Evolutionary conservation across 2,113 vertebrate genomes (phyloP).

Genomic region (Acrocephalus arundinaceus): DNA sequence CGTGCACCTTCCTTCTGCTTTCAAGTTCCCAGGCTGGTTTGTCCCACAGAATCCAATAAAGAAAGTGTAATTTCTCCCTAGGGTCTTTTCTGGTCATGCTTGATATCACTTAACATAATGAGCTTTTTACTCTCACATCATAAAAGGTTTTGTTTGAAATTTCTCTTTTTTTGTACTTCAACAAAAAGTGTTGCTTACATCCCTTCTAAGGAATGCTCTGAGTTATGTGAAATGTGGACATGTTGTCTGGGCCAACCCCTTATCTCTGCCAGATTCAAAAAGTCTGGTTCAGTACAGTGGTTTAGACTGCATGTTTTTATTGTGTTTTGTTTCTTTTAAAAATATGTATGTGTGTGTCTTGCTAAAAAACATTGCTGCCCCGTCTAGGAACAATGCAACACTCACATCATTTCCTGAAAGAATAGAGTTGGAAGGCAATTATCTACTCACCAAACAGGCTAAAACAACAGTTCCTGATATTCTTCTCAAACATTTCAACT

Average conservation of each 20-base stretch:
- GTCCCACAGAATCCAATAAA: constrained; percentile 54
- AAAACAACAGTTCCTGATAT: constrained; percentile 84
- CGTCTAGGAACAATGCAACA: constrained; percentile 70
- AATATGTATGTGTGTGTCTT: constrained; percentile 47
- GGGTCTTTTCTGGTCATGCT: constrained; percentile 61
- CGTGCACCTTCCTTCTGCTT: not conserved
- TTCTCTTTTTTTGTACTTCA: constrained; percentile 39
- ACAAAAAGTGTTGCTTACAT: constrained; percentile 70
- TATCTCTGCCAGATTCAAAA: constrained; percentile 71
- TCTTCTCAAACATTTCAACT: constrained; percentile 83
- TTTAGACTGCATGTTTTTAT: constrained; percentile 48
- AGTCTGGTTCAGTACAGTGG: constrained; percentile 63
- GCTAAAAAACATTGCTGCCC: constrained; percentile 63
- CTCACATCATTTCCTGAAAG: constrained; percentile 82
- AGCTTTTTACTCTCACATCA: constrained; percentile 61
- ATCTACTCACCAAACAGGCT: constrained; percentile 78
- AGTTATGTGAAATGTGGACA: constrained; percentile 64
- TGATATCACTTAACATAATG: constrained; percentile 66
- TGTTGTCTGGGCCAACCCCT: constrained; percentile 72
- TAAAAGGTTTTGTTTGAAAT: constrained; percentile 63
- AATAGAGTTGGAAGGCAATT: constrained; percentile 78
- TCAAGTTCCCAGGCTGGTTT: constrained; percentile 52
- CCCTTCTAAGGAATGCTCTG: constrained; percentile 66
- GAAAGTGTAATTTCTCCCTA: constrained; percentile 50
- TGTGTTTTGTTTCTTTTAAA: constrained; percentile 66